Percentiles rank a stretch among this genome's conserved stretches.
phyloP scores from a whole-genome alignment of 2,113 vertebrate genomes.

The Geothlypis trichas region DNA sequence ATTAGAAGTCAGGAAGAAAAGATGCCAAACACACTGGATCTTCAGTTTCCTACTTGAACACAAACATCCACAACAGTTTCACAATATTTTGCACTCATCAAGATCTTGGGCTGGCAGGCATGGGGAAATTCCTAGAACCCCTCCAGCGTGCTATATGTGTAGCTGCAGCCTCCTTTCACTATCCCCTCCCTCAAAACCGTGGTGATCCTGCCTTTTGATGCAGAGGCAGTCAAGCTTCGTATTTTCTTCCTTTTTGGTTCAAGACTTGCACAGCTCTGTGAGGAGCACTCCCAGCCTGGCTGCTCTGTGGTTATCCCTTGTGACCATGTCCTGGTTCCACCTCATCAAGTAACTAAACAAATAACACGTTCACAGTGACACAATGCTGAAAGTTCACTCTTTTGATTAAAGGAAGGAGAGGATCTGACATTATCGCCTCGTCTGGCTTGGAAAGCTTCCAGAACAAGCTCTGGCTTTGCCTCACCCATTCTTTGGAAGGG shows the following conservation, averaged over 20 bases:
- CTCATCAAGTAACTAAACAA: neutral
- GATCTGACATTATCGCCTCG: neutral
- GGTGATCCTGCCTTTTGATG: neutral
- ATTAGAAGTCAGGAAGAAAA: neutral
- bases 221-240: neutral
- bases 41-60: neutral
- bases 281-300: neutral
- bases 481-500: neutral
- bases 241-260: neutral
- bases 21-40: neutral
- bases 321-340: neutral
- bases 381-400: neutral
- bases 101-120: neutral
- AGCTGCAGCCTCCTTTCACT: neutral
- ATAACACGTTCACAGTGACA: neutral
- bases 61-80: neutral
- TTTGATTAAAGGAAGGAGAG: neutral
- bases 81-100: neutral
- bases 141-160: neutral
- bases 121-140: neutral
- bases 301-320: neutral
- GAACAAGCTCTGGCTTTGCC: neutral
- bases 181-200: fast-evolving
- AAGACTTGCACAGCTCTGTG: neutral
- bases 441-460: neutral